These are phyloP conservation scores for Charanyca ferruginea DNA, from an alignment of 2,888 invertebrate species.

Conservation along the genomic window DNA sequence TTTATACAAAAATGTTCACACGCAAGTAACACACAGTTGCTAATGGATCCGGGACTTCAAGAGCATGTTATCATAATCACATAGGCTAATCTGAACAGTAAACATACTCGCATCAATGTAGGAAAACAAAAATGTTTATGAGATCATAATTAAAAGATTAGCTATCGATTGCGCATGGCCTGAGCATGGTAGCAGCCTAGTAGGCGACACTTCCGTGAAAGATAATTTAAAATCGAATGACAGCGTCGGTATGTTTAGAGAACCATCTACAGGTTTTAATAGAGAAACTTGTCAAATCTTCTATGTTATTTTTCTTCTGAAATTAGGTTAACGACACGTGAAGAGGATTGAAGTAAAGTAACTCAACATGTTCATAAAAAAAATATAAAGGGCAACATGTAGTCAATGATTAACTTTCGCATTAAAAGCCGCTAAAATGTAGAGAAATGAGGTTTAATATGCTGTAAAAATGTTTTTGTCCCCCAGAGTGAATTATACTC, in stretches of 20 bases:
- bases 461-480: constrained; percentile 62
- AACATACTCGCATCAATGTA: constrained; percentile 26
- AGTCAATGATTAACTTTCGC: constrained; percentile 51
- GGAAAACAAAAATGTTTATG: constrained; percentile 57
- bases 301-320: background rate
- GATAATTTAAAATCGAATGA: constrained; percentile 35
- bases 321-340: constrained; percentile 6
- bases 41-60: constrained; percentile 23
- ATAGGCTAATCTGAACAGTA: constrained; percentile 33
- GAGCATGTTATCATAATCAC: constrained; percentile 36
- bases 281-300: too few species aligned
- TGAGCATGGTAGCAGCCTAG: constrained; percentile 16
- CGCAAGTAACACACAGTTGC: constrained; percentile 12
- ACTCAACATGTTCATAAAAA: constrained; percentile 21
- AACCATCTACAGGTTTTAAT: constrained; percentile 23
- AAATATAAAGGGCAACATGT: constrained; percentile 44
- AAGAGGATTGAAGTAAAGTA: constrained; percentile 11
- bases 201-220: constrained; percentile 40
- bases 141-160: constrained; percentile 42
- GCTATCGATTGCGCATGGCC: constrained; percentile 39
- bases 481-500: constrained; percentile 47
- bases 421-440: constrained; percentile 57
- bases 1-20: constrained; percentile 12
- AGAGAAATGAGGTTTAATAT: constrained; percentile 63
- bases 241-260: constrained; percentile 28